phyloP scores from a whole-genome alignment of 1,140 invertebrate genomes.

The Steinernema feltiae region DNA sequence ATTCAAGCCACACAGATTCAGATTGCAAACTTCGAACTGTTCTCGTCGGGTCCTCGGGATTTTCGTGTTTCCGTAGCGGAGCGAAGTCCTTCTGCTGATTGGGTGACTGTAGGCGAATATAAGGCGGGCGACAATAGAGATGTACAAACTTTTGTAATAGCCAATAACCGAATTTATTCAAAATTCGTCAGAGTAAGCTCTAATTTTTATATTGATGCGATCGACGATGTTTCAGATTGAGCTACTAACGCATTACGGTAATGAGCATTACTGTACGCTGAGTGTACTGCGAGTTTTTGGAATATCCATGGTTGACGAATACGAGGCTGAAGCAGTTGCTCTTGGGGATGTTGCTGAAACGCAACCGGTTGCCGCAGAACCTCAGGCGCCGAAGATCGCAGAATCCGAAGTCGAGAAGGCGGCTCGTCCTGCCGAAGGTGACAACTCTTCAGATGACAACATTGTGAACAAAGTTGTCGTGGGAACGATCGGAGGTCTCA shows the following conservation, averaged over 20 bases:
- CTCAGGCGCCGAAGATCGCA: not conserved
- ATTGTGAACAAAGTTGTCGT: conserved; percentile 7
- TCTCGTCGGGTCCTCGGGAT: conserved; percentile 88
- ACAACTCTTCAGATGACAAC: conserved; percentile 17
- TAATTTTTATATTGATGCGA: not conserved
- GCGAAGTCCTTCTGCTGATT: conserved; percentile 82
- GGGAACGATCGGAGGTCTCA: not conserved
- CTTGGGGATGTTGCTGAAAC: not conserved
- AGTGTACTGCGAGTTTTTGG: conserved; percentile 84
- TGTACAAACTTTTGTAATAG: conserved; percentile 76
- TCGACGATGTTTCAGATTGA: conserved; percentile 65
- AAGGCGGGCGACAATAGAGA: conserved; percentile 76
- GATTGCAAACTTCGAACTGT: conserved; percentile 93
- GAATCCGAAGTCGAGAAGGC: not conserved
- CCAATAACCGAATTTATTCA: conserved; percentile 73
- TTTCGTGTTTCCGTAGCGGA: conserved; percentile 76
- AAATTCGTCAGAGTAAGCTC: conserved; percentile 76
- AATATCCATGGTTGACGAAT: conserved; percentile 64
- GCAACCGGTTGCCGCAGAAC: not conserved
- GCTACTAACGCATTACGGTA: conserved; percentile 82
- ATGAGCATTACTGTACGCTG: conserved; percentile 93
- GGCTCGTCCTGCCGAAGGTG: conserved; percentile 2
- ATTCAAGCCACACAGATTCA: conserved; percentile 84
- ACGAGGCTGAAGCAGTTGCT: conserved; percentile 53
- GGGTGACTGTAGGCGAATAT: conserved; percentile 79